These are phyloP conservation scores for Spatulosminthurus flaviceps DNA, from an alignment of 2,888 invertebrate species.

Conservation along the genomic window DNA sequence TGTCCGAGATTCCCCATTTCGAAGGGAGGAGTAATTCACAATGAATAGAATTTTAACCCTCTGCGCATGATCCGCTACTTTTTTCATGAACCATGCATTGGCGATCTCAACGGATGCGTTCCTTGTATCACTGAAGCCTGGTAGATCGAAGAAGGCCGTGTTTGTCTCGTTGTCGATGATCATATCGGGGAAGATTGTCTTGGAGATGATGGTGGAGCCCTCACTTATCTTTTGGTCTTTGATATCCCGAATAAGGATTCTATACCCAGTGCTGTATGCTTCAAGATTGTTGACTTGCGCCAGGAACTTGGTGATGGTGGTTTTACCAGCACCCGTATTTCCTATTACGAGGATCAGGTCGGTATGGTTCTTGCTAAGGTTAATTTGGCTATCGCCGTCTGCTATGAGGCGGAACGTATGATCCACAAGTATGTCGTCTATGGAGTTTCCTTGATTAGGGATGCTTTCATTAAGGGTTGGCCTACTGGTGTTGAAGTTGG, in stretches of 20 bases:
- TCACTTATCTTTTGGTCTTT: constrained; percentile 19
- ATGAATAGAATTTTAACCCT: constrained; percentile 64
- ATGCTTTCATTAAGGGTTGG: no score
- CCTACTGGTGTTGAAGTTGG: no score
- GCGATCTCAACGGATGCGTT: constrained; percentile 63
- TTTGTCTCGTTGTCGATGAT: constrained; percentile 33
- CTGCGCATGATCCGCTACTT: constrained; percentile 60
- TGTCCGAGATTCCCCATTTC: constrained; percentile 44
- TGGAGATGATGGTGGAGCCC: constrained; percentile 21
- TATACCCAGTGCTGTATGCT: constrained; percentile 23
- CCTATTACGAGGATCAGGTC: constrained; percentile 48
- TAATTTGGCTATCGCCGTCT: no score
- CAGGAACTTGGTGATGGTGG: constrained; percentile 49
- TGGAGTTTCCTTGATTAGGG: no score
- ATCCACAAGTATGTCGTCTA: no score
- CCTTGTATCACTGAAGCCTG: constrained; percentile 59
- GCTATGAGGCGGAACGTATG: no score
- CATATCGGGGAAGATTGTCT: constrained; percentile 42
- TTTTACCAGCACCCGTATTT: constrained; percentile 53
- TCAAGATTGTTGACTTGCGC: constrained; percentile 36
- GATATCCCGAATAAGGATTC: constrained; percentile 38
- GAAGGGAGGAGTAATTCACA: constrained; percentile 63
- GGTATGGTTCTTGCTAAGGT: neutral
- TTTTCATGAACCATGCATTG: constrained; percentile 64
- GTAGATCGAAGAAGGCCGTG: constrained; percentile 52